A percentile compares a stretch with the other conserved stretches of the same genome.
Evolutionary conservation across 2,888 invertebrate genomes (phyloP).

Genomic region (Ophioninae sp.): DNA sequence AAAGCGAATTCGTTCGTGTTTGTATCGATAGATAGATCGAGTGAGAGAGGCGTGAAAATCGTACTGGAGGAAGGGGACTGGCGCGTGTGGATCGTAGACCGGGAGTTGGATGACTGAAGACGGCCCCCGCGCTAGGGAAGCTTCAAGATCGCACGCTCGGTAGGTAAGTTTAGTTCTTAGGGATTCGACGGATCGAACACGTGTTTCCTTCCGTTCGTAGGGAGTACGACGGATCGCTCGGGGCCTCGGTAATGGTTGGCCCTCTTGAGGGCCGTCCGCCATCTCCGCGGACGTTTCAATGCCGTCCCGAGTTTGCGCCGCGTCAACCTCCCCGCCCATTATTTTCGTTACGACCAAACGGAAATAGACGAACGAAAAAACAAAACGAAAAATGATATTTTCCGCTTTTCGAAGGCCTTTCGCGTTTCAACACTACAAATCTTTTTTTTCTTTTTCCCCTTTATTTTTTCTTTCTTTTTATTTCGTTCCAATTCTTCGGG

Average conservation of each 20-base stretch:
- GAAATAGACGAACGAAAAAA: neutral
- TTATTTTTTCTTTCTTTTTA: too few relatives aligned
- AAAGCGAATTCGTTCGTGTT: too few relatives aligned
- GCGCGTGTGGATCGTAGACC: conserved; percentile 28
- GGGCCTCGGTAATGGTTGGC: neutral
- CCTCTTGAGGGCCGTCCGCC: neutral
- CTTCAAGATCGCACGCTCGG: neutral
- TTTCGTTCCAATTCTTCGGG: too few relatives aligned
- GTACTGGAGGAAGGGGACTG: neutral
- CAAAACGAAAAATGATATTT: too few relatives aligned
- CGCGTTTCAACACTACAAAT: too few relatives aligned
- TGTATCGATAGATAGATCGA: too few relatives aligned
- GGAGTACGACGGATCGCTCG: neutral
- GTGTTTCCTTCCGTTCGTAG: neutral
- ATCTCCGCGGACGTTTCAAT: neutral
- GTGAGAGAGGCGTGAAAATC: too few relatives aligned
- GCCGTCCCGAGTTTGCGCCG: neutral
- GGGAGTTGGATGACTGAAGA: conserved; percentile 34
- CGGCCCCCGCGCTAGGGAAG: neutral
- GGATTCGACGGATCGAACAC: neutral
- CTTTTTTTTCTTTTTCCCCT: too few relatives aligned
- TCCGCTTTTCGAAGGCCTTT: too few relatives aligned
- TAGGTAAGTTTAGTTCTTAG: neutral
- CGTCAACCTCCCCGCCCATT: neutral
- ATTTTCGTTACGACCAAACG: neutral